phyloP scores from a whole-genome alignment of 37 sponge, comb jelly and placozoan species.

The Amphimedon queenslandica region DNA sequence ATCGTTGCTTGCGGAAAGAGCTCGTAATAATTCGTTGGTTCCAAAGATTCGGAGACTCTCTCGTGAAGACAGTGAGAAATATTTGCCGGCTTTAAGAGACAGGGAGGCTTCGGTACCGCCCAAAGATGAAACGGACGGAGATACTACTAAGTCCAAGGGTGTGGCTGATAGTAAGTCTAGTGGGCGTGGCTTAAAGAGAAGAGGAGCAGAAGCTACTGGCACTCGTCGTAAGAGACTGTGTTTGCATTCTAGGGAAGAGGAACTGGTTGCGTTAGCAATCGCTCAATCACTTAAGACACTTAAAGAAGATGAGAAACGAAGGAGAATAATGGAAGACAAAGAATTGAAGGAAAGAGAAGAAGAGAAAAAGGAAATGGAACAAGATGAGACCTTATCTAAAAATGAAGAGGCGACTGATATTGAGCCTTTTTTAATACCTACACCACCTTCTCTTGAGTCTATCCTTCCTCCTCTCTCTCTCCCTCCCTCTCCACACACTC shows the following conservation, averaged over 20 bases:
- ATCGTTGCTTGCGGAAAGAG: neutral
- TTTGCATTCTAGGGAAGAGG: too few species aligned
- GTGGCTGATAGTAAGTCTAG: too few species aligned
- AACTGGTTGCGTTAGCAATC: too few species aligned
- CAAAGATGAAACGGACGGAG: too few species aligned
- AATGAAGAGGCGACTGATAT: neutral
- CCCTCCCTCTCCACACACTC: neutral
- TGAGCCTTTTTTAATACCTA: too few species aligned
- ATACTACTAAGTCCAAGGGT: too few species aligned
- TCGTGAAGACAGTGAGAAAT: neutral
- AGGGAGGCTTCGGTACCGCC: too few species aligned
- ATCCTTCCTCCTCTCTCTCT: constrained; percentile 6
- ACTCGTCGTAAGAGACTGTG: too few species aligned
- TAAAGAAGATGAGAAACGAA: neutral
- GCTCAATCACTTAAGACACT: too few species aligned
- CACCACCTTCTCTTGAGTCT: neutral
- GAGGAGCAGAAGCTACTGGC: too few species aligned
- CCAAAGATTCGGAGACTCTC: neutral
- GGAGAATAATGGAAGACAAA: neutral
- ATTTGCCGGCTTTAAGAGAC: too few species aligned
- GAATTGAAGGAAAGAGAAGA: neutral
- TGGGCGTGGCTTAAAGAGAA: too few species aligned
- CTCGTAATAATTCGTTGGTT: neutral
- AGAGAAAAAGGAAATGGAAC: neutral
- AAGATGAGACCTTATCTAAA: neutral